Conservation (phyloP, 2,113 vertebrate genomes). For the Steatornis caripensis region DNA sequence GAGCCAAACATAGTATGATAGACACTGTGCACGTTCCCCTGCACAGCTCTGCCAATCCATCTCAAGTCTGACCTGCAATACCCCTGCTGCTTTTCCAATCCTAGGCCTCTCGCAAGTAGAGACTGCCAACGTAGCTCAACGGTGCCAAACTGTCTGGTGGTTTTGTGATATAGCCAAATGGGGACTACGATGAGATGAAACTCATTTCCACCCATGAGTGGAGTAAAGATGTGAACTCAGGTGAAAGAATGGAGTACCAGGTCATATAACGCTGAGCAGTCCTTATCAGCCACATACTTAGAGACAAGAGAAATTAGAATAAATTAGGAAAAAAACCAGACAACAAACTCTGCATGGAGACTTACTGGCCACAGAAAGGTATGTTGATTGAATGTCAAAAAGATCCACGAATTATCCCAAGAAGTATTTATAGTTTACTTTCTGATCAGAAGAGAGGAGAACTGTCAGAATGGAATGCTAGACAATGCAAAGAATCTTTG, state of each 20-base stretch:
- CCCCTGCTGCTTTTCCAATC: constrained; percentile 21
- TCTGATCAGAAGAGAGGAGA: background rate
- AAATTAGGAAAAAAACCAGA: background rate
- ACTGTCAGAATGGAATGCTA: constrained; percentile 42
- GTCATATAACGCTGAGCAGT: background rate
- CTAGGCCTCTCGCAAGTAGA: constrained; percentile 6
- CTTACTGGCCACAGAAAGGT: background rate
- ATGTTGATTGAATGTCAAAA: background rate
- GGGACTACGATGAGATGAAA: constrained; percentile 25
- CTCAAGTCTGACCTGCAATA: constrained; percentile 16
- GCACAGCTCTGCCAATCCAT: background rate
- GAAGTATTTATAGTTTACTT: constrained; percentile 13
- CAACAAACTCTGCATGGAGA: background rate
- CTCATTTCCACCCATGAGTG: background rate
- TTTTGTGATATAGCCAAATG: constrained; percentile 29
- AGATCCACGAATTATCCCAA: background rate
- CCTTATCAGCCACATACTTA: background rate
- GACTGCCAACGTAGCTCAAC: constrained; percentile 8
- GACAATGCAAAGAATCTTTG: constrained; percentile 52
- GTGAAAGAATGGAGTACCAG: background rate
- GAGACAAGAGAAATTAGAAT: background rate
- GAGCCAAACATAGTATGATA: constrained; percentile 41
- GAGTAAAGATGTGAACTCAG: background rate
- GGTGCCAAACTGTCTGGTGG: constrained; percentile 61
- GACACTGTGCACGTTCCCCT: background rate